These are phyloP conservation scores for Rhopalosiphum maidis DNA, from an alignment of 1,140 invertebrate genomes.

Conservation along the genomic window DNA sequence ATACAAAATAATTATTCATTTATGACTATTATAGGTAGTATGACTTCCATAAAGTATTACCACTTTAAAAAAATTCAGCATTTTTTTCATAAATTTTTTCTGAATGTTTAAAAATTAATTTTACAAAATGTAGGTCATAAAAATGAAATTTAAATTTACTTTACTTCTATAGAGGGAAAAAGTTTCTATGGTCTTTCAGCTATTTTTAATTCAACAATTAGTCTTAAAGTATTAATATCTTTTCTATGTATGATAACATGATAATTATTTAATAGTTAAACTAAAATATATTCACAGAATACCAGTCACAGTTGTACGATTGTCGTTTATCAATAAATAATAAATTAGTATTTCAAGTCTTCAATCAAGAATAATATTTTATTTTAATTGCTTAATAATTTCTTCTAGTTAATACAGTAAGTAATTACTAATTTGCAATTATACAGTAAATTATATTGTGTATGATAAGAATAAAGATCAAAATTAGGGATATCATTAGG, in stretches of 20 bases:
- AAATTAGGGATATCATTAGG: neutral
- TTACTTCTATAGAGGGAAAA: neutral
- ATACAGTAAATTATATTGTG: neutral
- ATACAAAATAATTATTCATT: no score
- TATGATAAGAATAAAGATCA: neutral
- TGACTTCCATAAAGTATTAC: no score
- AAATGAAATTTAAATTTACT: neutral
- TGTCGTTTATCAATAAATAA: no score
- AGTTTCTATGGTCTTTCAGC: neutral
- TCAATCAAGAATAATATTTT: no score
- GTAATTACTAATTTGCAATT: neutral
- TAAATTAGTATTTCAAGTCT: no score
- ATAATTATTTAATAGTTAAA: neutral
- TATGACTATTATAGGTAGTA: no score
- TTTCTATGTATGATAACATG: neutral
- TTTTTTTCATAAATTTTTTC: no score
- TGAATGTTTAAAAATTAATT: neutral
- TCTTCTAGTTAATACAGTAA: neutral
- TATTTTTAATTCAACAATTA: neutral
- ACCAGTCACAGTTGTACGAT: no score
- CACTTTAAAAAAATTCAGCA: no score
- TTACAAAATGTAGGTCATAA: neutral
- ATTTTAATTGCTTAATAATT: no score
- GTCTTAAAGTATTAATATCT: neutral
- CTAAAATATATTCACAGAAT: no score